phyloP scores from a whole-genome alignment of 2,888 invertebrate genomes.

The Idaea aversata region DNA sequence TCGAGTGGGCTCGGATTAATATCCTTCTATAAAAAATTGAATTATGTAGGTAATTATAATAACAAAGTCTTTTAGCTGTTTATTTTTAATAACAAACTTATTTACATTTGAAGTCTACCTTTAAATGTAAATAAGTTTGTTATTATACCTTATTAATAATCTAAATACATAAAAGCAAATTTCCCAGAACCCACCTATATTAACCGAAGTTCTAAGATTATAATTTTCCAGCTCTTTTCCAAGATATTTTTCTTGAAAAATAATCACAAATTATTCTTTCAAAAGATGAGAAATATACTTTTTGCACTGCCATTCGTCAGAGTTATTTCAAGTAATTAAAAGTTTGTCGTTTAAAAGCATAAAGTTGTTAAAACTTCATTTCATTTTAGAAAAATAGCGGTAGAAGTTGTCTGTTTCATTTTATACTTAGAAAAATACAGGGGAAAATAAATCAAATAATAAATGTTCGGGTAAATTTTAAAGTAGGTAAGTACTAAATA shows the following conservation, averaged over 20 bases:
- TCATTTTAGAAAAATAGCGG: slow-evolving; percentile 35
- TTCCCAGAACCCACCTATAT: background rate
- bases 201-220: background rate
- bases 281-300: slow-evolving; percentile 48
- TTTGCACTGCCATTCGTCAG: slow-evolving; percentile 44
- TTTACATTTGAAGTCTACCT: too few relatives aligned
- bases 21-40: too few relatives aligned
- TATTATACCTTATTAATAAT: background rate
- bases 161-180: background rate
- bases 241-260: slow-evolving; percentile 23
- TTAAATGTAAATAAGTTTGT: too few relatives aligned
- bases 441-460: background rate
- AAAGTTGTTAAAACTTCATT: slow-evolving; percentile 46
- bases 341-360: slow-evolving; percentile 27
- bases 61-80: too few relatives aligned
- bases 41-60: too few relatives aligned
- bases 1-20: too few relatives aligned
- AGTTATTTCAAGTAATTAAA: slow-evolving; percentile 44
- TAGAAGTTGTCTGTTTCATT: slow-evolving; percentile 25
- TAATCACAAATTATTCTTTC: slow-evolving; percentile 36
- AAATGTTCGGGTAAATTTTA: too few relatives aligned
- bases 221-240: background rate
- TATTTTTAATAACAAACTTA: too few relatives aligned
- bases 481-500: too few relatives aligned
- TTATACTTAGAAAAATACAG: too few relatives aligned